These are phyloP conservation scores for Drosophila hydei DNA, from an alignment of 1,140 invertebrate genomes.

Conservation along the genomic window DNA sequence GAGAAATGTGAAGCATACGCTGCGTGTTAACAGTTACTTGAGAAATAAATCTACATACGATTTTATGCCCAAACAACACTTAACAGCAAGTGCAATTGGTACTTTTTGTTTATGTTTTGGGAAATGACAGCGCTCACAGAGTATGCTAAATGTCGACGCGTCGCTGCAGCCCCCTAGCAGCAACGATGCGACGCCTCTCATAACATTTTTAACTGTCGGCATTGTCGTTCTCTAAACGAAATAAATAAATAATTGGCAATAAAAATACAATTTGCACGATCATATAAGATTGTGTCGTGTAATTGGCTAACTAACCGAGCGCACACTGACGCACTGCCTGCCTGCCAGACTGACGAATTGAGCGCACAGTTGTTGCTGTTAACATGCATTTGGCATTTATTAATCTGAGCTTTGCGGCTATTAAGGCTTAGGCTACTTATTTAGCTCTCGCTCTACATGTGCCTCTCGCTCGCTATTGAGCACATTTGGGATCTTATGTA, in stretches of 20 bases:
- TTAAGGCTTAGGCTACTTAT: neutral
- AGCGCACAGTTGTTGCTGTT: constrained; percentile 39
- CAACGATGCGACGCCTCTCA: constrained; percentile 27
- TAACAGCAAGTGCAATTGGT: too few relatives aligned
- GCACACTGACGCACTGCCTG: constrained; percentile 21
- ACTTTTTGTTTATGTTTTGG: neutral
- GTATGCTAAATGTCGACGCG: constrained; percentile 17
- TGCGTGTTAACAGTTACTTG: too few relatives aligned
- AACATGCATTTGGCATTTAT: constrained; percentile 37
- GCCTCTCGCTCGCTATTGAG: constrained; percentile 10
- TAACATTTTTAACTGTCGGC: constrained; percentile 34
- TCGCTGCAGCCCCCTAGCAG: neutral
- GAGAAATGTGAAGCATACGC: too few relatives aligned
- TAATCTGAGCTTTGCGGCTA: constrained; percentile 13
- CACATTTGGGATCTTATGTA: constrained; percentile 11
- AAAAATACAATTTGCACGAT: constrained; percentile 82
- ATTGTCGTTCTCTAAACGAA: constrained; percentile 59
- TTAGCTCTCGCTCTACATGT: too few relatives aligned
- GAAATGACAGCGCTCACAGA: too few relatives aligned
- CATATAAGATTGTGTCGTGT: constrained; percentile 69
- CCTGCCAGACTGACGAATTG: constrained; percentile 24
- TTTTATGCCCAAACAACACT: too few relatives aligned
- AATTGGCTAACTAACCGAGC: constrained; percentile 48
- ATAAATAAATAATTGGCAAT: constrained; percentile 82
- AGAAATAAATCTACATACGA: too few relatives aligned